Percentiles rank a stretch among this genome's conserved stretches.
phyloP scores from a whole-genome alignment of 2,113 vertebrate species.

The Ursus arctos region DNA sequence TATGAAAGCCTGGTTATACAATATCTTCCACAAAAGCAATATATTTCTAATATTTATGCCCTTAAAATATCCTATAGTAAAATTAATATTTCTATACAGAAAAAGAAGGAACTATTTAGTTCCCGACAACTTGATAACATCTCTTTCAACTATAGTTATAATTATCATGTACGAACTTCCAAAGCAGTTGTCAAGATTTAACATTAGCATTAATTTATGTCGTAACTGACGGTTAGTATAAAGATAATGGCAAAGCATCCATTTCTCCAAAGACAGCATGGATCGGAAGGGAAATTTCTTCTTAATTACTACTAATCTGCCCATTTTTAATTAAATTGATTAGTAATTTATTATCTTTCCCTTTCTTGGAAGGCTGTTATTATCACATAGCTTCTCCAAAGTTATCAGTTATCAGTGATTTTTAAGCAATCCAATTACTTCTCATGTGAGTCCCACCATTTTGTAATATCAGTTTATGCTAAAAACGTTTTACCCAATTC shows the following conservation, averaged over 20 bases:
- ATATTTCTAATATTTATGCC: conserved; percentile 81
- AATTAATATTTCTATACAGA: conserved; percentile 84
- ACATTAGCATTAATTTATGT: conserved; percentile 88
- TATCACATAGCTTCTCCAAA: conserved; percentile 74
- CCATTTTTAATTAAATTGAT: conserved; percentile 88
- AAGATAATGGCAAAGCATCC: conserved; percentile 85
- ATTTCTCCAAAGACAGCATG: conserved; percentile 85
- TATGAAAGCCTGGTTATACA: conserved; percentile 69
- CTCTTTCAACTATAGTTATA: conserved; percentile 87
- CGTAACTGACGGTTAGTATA: conserved; percentile 83
- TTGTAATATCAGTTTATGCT: conserved; percentile 36
- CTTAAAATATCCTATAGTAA: conserved; percentile 78
- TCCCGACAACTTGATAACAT: conserved; percentile 85
- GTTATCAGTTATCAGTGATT: conserved; percentile 65
- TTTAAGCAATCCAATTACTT: conserved; percentile 70
- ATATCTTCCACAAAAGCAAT: conserved; percentile 77
- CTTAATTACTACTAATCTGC: conserved; percentile 87
- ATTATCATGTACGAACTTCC: conserved; percentile 86
- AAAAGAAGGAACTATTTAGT: conserved; percentile 85
- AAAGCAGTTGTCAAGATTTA: conserved; percentile 88
- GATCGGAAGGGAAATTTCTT: conserved; percentile 84
- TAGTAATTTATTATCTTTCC: conserved; percentile 85
- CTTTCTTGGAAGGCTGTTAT: conserved; percentile 75
- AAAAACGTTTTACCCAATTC: conserved; percentile 16
- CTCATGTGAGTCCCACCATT: conserved; percentile 39